Conservation (phyloP, 2,113 vertebrate species). For the Naja naja region DNA sequence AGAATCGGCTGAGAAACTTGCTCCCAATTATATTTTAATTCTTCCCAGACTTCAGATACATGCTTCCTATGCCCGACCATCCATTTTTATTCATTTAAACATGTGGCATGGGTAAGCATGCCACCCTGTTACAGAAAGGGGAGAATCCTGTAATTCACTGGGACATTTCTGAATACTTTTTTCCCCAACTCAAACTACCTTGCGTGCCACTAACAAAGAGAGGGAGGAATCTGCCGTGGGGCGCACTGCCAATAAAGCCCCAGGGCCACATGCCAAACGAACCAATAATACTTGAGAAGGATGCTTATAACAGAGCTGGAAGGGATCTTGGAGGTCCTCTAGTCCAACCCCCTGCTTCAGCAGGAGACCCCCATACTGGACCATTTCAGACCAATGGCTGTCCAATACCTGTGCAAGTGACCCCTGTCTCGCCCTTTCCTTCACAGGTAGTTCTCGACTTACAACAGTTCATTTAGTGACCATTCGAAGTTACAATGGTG, state of each 20-base stretch:
- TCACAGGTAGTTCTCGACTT: neutral
- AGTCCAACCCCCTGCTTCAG: neutral
- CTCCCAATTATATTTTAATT: neutral
- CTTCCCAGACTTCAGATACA: neutral
- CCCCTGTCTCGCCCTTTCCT: neutral
- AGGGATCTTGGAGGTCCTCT: neutral
- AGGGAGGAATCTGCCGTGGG: neutral
- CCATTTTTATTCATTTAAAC: neutral
- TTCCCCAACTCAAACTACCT: neutral
- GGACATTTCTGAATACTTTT: neutral
- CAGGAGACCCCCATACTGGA: neutral
- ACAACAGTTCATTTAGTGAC: neutral
- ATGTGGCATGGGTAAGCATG: neutral
- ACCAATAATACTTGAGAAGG: neutral
- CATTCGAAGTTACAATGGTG: neutral
- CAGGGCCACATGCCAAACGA: neutral
- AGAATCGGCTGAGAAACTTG: neutral
- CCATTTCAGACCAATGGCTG: neutral
- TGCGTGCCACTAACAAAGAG: neutral
- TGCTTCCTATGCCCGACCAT: neutral
- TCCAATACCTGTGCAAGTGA: neutral
- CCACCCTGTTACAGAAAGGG: neutral
- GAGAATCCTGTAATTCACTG: neutral
- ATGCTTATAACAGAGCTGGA: neutral
- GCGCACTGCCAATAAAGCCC: neutral